Percentiles rank a stretch among this genome's conserved stretches.
These are phyloP conservation scores for Lepidochitona cinerea DNA, from an alignment of 2,888 invertebrate genomes.

Conservation along the genomic window DNA sequence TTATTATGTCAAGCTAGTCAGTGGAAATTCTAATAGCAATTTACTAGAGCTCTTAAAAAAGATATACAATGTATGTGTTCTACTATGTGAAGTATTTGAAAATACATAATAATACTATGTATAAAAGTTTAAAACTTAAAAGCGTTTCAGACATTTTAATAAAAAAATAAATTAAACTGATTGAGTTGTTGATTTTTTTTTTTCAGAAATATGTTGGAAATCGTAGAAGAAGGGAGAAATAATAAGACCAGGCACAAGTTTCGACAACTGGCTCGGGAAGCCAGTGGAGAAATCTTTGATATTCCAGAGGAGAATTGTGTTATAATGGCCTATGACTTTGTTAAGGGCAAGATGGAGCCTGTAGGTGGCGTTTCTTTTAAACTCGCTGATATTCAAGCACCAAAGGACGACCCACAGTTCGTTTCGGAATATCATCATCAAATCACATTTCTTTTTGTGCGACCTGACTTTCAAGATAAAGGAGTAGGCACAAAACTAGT, in stretches of 20 bases:
- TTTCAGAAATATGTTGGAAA: neutral
- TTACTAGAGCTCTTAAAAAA: too few species aligned
- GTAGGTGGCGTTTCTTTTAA: slow-evolving; percentile 40
- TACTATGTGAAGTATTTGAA: too few species aligned
- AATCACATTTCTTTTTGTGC: slow-evolving; percentile 47
- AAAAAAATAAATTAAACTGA: too few species aligned
- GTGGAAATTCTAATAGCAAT: too few species aligned
- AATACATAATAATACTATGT: too few species aligned
- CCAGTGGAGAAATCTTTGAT: slow-evolving; percentile 44
- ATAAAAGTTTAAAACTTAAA: too few species aligned
- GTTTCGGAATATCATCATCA: slow-evolving; percentile 39
- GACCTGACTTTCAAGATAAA: slow-evolving; percentile 36
- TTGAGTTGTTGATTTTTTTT: too few species aligned
- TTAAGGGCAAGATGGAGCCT: slow-evolving; percentile 13
- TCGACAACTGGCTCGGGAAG: slow-evolving; percentile 45
- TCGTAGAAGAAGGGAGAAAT: slow-evolving; percentile 19
- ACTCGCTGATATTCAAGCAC: slow-evolving; percentile 20
- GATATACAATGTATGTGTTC: too few species aligned
- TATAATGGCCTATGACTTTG: slow-evolving; percentile 36
- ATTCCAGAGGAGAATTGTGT: slow-evolving; percentile 44
- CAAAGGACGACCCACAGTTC: slow-evolving; percentile 30
- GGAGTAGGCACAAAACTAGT: slow-evolving; percentile 39
- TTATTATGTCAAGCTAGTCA: too few species aligned
- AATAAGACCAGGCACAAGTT: slow-evolving; percentile 34
- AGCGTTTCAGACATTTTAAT: too few species aligned